Base-by-base conservation (phyloP, 2,113 vertebrate species). In the Macrotus californicus region DNA sequence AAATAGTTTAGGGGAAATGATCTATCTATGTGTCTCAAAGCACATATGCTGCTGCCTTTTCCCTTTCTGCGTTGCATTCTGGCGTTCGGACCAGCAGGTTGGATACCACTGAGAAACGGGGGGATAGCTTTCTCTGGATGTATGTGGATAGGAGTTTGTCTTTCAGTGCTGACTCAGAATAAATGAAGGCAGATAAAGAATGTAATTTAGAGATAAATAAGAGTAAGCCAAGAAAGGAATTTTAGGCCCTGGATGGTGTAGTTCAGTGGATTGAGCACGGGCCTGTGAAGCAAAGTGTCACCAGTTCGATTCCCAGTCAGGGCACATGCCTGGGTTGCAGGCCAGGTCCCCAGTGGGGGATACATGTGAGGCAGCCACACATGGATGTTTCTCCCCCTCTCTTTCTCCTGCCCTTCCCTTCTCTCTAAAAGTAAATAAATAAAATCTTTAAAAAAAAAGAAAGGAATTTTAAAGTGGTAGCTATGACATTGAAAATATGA, bases 191-290 rank as follows among this genome's bases (percentile, higher is more conserved):
- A 87, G 34, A 76, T 69, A 77, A 80, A 82, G 15, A 77, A 56
- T 19, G 76, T 66, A 89, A 81, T 76, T 91, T 89, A 89, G 79
- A 95, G 61, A 75, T 54, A 86, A 73, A 61, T 41, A 70, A 92
- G 29, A n/a, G 39, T 52, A 84, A 9, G 22, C 39, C 50, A 84
- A 79, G 26, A 91, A 39, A 88, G 15, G 15, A 34, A 43, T 86
- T 75, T 84, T 92, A 9, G n/a, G n/a, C n/a, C n/a, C n/a, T n/a
- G n/a, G n/a, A n/a, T n/a, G n/a, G n/a, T n/a, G n/a, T n/a, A n/a
- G n/a, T n/a, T n/a, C n/a, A n/a, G n/a, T n/a, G n/a, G n/a, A n/a
- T n/a, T n/a, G n/a, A n/a, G n/a, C n/a, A n/a, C n/a, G n/a, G n/a
- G n/a, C n/a, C n/a, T n/a, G n/a, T n/a, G n/a, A n/a, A n/a, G n/a